Evolutionary conservation across 2,888 invertebrate genomes (phyloP).

Genomic region (Odontocolon sp.): DNA sequence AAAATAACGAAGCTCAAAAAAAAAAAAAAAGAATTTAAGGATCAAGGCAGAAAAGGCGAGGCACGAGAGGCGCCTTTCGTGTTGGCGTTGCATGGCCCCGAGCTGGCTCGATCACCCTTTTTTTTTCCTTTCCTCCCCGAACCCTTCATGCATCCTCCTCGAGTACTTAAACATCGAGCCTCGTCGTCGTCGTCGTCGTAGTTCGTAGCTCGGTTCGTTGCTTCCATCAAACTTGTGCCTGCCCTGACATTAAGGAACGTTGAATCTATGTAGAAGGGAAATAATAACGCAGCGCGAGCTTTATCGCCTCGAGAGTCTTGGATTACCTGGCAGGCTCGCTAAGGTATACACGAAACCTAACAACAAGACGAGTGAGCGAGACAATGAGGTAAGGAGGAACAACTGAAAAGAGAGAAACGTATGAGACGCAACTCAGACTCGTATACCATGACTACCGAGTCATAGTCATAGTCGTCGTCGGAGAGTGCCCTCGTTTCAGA

Average conservation of each 20-base stretch:
- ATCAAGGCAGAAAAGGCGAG: constrained; percentile 21
- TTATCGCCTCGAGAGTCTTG: constrained; percentile 11
- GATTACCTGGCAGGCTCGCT: neutral
- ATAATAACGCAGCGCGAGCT: constrained; percentile 33
- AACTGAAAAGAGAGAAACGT: neutral
- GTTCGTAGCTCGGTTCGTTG: constrained; percentile 3
- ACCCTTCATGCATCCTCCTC: constrained; percentile 3
- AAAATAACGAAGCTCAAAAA: constrained; percentile 24
- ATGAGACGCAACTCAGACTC: neutral
- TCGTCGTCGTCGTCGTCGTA: neutral
- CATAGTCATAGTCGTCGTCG: no score
- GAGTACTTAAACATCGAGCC: constrained; percentile 25
- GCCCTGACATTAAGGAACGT: constrained; percentile 25
- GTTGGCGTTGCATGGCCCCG: constrained; percentile 17
- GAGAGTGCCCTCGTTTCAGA: constrained; percentile 51
- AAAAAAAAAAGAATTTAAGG: neutral
- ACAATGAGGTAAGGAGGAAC: no score
- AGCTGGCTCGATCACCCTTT: neutral
- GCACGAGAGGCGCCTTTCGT: constrained; percentile 45
- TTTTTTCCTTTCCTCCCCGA: neutral
- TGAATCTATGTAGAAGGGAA: neutral
- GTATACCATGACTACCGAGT: no score
- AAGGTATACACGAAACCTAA: neutral
- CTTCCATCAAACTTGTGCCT: constrained; percentile 34
- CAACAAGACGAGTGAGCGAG: neutral